phyloP scores from a whole-genome alignment of 2,888 invertebrate genomes.

The Bombylius major region DNA sequence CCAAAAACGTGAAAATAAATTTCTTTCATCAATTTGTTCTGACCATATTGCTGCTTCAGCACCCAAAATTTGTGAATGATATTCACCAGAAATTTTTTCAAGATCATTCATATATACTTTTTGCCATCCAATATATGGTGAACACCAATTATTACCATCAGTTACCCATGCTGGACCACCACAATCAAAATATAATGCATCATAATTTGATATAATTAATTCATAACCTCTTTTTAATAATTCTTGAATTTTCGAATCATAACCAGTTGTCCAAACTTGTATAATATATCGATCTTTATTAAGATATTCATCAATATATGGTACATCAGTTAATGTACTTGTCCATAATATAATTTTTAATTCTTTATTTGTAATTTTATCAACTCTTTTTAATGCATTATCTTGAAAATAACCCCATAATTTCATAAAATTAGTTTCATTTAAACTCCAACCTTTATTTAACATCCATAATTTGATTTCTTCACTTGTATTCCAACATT shows the following conservation, averaged over 20 bases:
- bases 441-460: conserved; percentile 47
- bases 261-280: conserved; percentile 66
- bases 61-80: conserved; percentile 46
- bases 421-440: conserved; percentile 47
- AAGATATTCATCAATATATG: conserved; percentile 51
- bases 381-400: conserved; percentile 28
- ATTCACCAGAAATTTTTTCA: conserved; percentile 43
- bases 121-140: conserved; percentile 85
- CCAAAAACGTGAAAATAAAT: conserved; percentile 64
- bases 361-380: conserved; percentile 37
- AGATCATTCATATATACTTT: conserved; percentile 70
- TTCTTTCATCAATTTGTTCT: conserved; percentile 61
- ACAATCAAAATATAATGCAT: conserved; percentile 75
- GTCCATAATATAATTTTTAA: conserved; percentile 68
- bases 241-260: conserved; percentile 49
- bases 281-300: conserved; percentile 66
- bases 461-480: conserved; percentile 58
- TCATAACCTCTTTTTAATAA: conserved; percentile 59
- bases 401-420: conserved; percentile 65
- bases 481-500: conserved; percentile 65
- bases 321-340: conserved; percentile 57
- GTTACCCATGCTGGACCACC: conserved; percentile 75
- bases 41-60: conserved; percentile 78
- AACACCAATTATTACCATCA: conserved; percentile 75
- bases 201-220: conserved; percentile 75